Evolutionary conservation across 2,113 vertebrate species (phyloP).

Genomic region (Bettongia penicillata): DNA sequence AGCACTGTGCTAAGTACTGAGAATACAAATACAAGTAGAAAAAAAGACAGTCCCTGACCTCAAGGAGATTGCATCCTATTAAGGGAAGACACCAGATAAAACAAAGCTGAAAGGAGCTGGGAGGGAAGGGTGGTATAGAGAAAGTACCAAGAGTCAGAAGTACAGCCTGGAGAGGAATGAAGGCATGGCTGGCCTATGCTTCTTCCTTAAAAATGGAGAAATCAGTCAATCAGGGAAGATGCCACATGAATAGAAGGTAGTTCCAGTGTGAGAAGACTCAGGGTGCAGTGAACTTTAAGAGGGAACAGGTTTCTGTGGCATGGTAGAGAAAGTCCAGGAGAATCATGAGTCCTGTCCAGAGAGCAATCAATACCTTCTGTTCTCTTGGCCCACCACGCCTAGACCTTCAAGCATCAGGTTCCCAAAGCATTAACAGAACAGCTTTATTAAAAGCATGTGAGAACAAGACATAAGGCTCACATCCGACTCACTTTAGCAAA

Average conservation of each 20-base stretch:
- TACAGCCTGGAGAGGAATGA: background rate
- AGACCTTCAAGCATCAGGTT: background rate
- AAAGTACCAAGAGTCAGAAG: background rate
- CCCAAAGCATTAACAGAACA: background rate
- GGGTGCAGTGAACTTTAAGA: background rate
- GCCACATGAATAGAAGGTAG: background rate
- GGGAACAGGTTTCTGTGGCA: background rate
- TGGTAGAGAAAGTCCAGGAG: background rate
- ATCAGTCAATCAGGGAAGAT: background rate
- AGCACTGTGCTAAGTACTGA: background rate
- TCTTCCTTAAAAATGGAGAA: background rate
- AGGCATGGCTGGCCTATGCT: background rate
- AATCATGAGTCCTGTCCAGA: background rate
- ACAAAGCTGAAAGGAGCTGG: background rate
- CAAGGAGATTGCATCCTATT: background rate
- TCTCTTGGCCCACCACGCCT: background rate
- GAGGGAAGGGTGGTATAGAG: background rate
- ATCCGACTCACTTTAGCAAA: background rate
- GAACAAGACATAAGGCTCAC: background rate
- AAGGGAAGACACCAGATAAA: background rate
- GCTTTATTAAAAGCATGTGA: background rate
- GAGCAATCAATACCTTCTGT: background rate
- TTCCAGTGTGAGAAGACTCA: background rate
- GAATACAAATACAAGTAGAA: background rate
- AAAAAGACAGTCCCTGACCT: background rate